phyloP scores from a whole-genome alignment of 2,888 invertebrate species.

The Lamproptera curius region DNA sequence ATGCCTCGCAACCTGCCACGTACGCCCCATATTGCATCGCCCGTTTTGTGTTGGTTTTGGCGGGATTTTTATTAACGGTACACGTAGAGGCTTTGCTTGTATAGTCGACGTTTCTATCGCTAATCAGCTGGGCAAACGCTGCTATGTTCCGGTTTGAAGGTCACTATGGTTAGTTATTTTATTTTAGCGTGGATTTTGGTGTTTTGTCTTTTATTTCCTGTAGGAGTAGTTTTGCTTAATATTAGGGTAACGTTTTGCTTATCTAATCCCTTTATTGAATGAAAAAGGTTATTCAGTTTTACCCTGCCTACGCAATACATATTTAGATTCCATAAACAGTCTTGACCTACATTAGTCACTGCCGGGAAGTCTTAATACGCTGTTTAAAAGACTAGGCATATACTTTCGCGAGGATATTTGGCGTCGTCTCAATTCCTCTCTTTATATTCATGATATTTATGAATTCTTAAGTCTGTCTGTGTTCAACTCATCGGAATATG shows the following conservation, averaged over 20 bases:
- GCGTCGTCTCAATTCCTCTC: conserved; percentile 6
- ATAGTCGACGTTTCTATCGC: conserved; percentile 19
- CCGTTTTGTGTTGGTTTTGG: background rate
- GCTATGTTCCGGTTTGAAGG: no score
- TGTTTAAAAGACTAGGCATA: conserved; percentile 9
- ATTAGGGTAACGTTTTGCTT: no score
- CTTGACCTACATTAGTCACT: conserved; percentile 10
- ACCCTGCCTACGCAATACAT: no score
- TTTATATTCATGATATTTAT: conserved; percentile 3
- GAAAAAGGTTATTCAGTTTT: no score
- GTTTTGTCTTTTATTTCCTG: no score
- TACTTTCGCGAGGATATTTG: conserved; percentile 1
- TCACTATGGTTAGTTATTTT: no score
- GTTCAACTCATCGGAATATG: background rate
- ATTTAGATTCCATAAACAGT: conserved; percentile 7
- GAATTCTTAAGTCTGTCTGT: conserved; percentile 2
- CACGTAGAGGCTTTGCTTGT: conserved; percentile 19
- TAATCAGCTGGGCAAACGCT: no score
- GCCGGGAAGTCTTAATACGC: conserved; percentile 10
- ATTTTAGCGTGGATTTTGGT: no score
- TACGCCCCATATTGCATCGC: background rate
- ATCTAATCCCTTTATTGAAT: no score
- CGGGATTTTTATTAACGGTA: background rate
- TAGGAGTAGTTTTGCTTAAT: no score
- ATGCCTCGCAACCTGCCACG: conserved; percentile 11